A percentile compares a stretch with the other conserved stretches of the same genome.
These are phyloP conservation scores for Coronaproctus castanopsis DNA, from an alignment of 2,888 invertebrate species.

Conservation along the genomic window DNA sequence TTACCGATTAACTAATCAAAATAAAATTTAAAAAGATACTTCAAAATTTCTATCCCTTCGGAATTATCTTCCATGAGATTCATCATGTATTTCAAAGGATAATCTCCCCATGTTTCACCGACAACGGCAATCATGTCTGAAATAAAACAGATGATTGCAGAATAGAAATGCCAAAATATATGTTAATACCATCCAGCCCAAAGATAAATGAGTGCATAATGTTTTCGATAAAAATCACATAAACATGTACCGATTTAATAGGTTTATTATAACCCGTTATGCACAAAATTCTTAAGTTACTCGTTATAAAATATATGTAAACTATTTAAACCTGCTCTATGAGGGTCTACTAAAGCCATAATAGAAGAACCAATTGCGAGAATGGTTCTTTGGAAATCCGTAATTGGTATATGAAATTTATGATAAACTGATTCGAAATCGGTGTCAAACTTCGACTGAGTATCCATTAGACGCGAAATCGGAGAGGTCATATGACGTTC, in stretches of 20 bases:
- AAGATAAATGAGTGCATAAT: too few species aligned
- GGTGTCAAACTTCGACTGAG: not conserved
- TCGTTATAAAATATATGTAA: too few species aligned
- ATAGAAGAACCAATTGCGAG: constrained; percentile 73
- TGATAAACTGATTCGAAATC: constrained; percentile 31
- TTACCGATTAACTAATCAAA: not conserved
- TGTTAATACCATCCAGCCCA: too few species aligned
- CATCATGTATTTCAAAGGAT: constrained; percentile 49
- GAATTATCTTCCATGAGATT: constrained; percentile 50
- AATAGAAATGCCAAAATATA: not conserved
- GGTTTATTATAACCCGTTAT: too few species aligned
- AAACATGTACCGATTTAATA: too few species aligned
- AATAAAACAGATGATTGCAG: constrained; percentile 1
- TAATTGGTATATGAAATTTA: constrained; percentile 41
- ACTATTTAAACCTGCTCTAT: constrained; percentile 29
- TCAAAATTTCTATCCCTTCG: constrained; percentile 51
- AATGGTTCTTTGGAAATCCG: constrained; percentile 49
- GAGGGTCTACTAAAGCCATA: constrained; percentile 60
- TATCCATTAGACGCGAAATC: too few species aligned
- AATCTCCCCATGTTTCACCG: constrained; percentile 21
- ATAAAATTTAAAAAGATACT: constrained; percentile 13
- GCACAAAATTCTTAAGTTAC: too few species aligned
- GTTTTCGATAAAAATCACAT: too few species aligned
- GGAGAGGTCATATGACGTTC: too few species aligned
- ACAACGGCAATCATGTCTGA: constrained; percentile 23